phyloP scores from a whole-genome alignment of 2,797 vertebrate species.

The Poecilia wingei region DNA sequence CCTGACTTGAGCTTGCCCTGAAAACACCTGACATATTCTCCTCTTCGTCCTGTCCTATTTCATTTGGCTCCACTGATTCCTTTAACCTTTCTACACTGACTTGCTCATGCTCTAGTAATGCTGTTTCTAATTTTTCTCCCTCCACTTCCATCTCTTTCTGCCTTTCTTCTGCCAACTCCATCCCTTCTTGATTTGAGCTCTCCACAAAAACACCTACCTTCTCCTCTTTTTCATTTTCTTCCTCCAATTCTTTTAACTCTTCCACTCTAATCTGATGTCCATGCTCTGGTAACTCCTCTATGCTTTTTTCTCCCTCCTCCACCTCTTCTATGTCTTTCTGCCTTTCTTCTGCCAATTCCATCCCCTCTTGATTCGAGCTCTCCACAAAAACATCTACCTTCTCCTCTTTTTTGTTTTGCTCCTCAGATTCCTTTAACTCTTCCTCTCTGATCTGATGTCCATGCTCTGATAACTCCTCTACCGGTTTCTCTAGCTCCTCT shows the following conservation, averaged over 20 bases:
- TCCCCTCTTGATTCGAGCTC: neutral
- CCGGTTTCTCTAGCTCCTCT: neutral
- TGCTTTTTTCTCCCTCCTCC: neutral
- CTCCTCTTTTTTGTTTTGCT: neutral
- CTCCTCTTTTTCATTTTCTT: neutral
- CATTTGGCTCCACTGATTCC: neutral
- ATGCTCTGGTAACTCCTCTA: rapidly evolving
- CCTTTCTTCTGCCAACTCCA: neutral
- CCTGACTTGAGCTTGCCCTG: neutral
- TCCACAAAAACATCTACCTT: neutral
- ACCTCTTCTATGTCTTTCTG: neutral
- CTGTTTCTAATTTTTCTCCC: neutral
- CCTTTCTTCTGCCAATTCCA: neutral
- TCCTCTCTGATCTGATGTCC: neutral
- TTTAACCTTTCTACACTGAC: neutral
- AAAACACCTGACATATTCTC: neutral
- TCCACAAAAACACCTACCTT: neutral
- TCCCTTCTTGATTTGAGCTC: neutral
- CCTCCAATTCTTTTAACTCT: neutral
- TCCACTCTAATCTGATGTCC: neutral
- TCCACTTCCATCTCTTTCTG: neutral
- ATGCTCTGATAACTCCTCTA: rapidly evolving
- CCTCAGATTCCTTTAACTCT: neutral
- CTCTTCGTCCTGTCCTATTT: neutral
- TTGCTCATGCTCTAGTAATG: neutral